A percentile compares a stretch with the other conserved stretches of the same genome.
Evolutionary conservation across 64 coral and sea anemone species (phyloP).

Genomic region (Hydrozoanthus tunicans): DNA sequence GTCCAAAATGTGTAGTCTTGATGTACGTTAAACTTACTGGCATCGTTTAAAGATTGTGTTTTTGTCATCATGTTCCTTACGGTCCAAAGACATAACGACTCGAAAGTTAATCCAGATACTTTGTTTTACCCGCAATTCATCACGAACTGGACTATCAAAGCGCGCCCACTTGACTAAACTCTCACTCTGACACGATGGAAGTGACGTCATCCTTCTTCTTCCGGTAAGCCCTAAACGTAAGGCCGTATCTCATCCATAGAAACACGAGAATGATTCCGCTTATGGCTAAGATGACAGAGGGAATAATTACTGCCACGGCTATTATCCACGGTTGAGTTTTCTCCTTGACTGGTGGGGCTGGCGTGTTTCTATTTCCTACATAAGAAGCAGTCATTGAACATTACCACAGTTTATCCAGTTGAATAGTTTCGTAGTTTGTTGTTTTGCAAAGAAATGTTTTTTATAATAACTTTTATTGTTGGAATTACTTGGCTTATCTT

Average conservation of each 20-base stretch:
- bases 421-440: too few relatives aligned
- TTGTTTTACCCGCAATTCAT: too few relatives aligned
- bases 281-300: not conserved
- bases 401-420: too few relatives aligned
- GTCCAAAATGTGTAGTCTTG: too few relatives aligned
- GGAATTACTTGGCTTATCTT: too few relatives aligned
- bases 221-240: not conserved
- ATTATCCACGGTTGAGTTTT: constrained; percentile 24
- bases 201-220: not conserved
- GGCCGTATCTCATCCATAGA: constrained; percentile 17
- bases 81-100: not conserved
- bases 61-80: too few relatives aligned
- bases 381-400: not conserved
- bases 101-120: not conserved
- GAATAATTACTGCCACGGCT: constrained; percentile 5
- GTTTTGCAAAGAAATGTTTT: too few relatives aligned
- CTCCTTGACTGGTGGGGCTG: not conserved
- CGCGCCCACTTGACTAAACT: not conserved
- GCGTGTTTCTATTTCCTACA: constrained; percentile 3
- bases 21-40: too few relatives aligned
- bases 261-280: not conserved
- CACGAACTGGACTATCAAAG: not conserved
- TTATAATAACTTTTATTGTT: too few relatives aligned
- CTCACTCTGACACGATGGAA: not conserved
- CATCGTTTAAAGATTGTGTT: too few relatives aligned